Base-by-base conservation (phyloP, 2,113 vertebrate species). In the Poicephalus gulielmi region DNA sequence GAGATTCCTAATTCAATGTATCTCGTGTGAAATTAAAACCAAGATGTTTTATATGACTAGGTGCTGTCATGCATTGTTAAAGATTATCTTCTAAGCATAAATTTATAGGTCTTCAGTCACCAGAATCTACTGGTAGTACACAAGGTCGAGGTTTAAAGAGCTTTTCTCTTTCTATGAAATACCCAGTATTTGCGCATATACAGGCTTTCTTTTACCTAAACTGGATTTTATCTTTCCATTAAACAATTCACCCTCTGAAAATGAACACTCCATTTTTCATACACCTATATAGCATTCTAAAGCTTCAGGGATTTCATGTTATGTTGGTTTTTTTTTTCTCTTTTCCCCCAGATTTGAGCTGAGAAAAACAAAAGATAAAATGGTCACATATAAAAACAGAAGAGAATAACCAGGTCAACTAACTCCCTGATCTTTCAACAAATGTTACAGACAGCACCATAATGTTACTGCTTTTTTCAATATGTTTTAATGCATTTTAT, bases 311-410 rank as follows among this genome's bases (percentile, higher is more conserved):
- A 2, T 59, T 76, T 49, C 28, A 17, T 31, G 18, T 31, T 64
- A 31, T 24, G 23, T 12, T 0, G 1, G 50, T 13, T 37, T 74
- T 43, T 41, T 4, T 4, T 55, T 33, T 57, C 10, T 5, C 7
- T 57, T 57, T 57, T 57, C 31, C 55, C 53, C 30, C 53, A 83
- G 31, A 77, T 41, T 15, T 86, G 20, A 92, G 13, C 11, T 23
- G 11, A 11, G 35, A 75, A 91, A 86, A 68, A 67, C 11, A 6
- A 50, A 93, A 55, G 24, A 53, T 12, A 64, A 90, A 75, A 25
- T 30, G 11, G 13, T 37, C 50, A 10, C 87, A 50, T 30, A 50
- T n/a, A 75, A 79, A 90, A 49, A 0, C 5, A 75, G 16, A 78
- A 59, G 2, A 69, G 7, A 73, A 4, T 39, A 83, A 50, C 8